Evolutionary conservation across 2,797 vertebrate species (phyloP).

Genomic region (Megalops cyprinoides): DNA sequence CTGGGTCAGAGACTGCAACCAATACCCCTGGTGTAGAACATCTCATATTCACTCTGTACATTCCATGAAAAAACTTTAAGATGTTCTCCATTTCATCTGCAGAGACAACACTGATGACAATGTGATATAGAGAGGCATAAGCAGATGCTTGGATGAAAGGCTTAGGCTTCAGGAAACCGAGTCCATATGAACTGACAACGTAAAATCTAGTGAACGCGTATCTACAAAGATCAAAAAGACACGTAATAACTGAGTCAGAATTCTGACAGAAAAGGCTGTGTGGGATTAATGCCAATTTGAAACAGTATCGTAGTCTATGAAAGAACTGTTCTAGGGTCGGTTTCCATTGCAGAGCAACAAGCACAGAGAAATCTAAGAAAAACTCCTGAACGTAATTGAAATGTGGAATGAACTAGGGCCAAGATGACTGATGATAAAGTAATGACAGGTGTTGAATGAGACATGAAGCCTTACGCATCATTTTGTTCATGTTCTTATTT

Average conservation of each 20-base stretch:
- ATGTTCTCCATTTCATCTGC: conserved; percentile 10
- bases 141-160: conserved; percentile 26
- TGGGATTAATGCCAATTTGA: too few species aligned
- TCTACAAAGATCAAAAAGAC: conserved; percentile 33
- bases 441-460: too few species aligned
- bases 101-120: conserved; percentile 28
- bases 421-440: too few species aligned
- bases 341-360: conserved; percentile 2
- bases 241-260: conserved; percentile 28
- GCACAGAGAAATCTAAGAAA: neutral
- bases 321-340: too few species aligned
- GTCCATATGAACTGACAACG: conserved; percentile 36
- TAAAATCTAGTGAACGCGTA: conserved; percentile 10
- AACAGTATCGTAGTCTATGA: too few species aligned
- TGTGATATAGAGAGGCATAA: conserved; percentile 25
- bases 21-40: conserved; percentile 38
- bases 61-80: conserved; percentile 36
- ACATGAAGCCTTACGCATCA: too few species aligned
- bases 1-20: conserved; percentile 47
- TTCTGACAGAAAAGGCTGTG: conserved; percentile 19
- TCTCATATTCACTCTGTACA: conserved; percentile 45
- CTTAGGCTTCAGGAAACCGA: conserved; percentile 16
- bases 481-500: too few species aligned
- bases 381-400: neutral
- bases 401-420: neutral